phyloP scores from a whole-genome alignment of 2,888 invertebrate genomes.

The Pandemis heparana region DNA sequence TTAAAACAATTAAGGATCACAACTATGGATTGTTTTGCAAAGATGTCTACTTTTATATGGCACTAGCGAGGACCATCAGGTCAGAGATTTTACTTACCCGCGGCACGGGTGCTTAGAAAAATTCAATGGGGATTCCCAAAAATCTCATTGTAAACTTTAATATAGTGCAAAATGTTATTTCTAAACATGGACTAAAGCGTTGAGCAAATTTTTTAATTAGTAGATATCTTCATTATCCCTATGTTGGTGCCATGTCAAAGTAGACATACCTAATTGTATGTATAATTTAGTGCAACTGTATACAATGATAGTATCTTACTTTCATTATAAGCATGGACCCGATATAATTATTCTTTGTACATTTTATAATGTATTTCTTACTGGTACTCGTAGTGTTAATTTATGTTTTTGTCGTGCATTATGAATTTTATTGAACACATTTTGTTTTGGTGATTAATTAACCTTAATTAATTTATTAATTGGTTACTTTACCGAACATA shows the following conservation, averaged over 20 bases:
- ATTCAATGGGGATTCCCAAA: no score
- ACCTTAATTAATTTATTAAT: neutral
- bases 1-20: neutral
- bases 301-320: neutral
- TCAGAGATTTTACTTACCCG: no score
- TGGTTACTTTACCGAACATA: neutral
- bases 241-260: neutral
- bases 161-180: no score
- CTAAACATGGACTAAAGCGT: no score
- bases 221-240: no score
- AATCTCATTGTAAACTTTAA: no score
- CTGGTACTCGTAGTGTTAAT: conserved; percentile 18
- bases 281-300: neutral
- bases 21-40: neutral
- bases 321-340: neutral
- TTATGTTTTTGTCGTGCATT: conserved; percentile 17
- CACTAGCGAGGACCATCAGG: no score
- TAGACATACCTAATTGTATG: neutral
- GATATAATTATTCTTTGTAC: neutral
- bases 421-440: conserved; percentile 19
- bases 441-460: conserved; percentile 29
- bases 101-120: no score
- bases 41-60: no score
- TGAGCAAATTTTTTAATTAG: no score
- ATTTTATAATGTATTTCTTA: conserved; percentile 10